Evolutionary conservation across 2,797 vertebrate genomes (phyloP).

Genomic region (Sphenodon punctatus): DNA sequence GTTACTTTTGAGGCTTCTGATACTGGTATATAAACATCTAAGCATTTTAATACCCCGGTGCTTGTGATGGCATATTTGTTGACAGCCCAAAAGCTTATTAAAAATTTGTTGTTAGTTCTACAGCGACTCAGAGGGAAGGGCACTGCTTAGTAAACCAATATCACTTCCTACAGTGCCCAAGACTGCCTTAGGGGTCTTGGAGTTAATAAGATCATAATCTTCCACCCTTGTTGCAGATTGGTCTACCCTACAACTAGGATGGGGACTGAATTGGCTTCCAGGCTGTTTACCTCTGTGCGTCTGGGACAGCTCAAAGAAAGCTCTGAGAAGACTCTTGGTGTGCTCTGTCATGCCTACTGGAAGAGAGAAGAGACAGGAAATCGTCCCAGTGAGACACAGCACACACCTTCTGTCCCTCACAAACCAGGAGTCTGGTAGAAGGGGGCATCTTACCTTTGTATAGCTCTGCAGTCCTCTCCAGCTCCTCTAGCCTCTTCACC

Average conservation of each 20-base stretch:
- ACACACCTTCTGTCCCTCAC: neutral
- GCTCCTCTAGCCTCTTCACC: conserved; percentile 94
- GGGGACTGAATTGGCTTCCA: neutral
- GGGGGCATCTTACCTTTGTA: conserved; percentile 86
- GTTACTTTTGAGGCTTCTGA: no score
- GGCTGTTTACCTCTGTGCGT: conserved; percentile 90
- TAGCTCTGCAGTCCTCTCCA: conserved; percentile 96
- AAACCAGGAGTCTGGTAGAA: neutral
- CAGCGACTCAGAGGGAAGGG: no score
- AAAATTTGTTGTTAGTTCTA: no score
- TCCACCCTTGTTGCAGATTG: neutral
- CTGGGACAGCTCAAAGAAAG: conserved; percentile 97
- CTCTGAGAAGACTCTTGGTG: conserved; percentile 92
- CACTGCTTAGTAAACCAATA: neutral
- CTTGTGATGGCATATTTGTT: no score
- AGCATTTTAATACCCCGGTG: no score
- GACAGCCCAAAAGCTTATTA: no score
- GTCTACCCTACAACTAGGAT: neutral
- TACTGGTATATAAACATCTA: no score
- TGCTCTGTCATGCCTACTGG: conserved; percentile 93
- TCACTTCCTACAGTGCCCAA: neutral
- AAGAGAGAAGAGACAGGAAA: neutral
- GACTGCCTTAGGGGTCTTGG: neutral
- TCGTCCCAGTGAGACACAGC: neutral
- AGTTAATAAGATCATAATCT: neutral